These are phyloP conservation scores for Rhea pennata DNA, from an alignment of 2,113 vertebrate genomes.

Conservation along the genomic window DNA sequence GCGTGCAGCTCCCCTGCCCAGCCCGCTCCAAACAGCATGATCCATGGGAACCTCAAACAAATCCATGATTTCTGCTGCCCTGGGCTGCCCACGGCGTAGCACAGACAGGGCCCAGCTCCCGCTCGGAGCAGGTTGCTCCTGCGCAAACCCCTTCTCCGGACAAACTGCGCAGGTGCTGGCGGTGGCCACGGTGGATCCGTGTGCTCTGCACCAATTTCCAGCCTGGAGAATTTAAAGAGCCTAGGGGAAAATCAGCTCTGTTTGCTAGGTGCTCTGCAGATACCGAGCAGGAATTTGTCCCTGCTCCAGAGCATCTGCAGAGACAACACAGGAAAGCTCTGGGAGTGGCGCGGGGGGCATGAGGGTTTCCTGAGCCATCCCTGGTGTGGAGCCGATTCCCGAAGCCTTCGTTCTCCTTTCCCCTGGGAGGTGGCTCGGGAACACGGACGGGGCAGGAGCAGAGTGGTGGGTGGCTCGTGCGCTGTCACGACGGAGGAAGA, in stretches of 20 bases:
- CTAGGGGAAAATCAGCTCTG: neutral
- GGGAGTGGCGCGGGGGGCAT: too few relatives aligned
- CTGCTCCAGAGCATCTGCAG: too few relatives aligned
- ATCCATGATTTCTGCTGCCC: too few relatives aligned
- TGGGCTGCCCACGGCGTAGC: too few relatives aligned
- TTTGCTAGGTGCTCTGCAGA: neutral
- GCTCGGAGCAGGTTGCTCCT: neutral
- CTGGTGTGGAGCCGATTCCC: too few relatives aligned
- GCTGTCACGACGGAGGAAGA: too few relatives aligned
- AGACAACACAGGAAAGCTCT: neutral
- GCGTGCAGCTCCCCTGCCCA: neutral
- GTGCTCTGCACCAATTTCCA: neutral
- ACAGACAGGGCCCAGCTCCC: too few relatives aligned
- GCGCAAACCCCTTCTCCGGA: neutral
- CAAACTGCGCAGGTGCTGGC: neutral
- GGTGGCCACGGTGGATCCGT: neutral
- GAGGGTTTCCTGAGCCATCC: too few relatives aligned
- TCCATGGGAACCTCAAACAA: neutral
- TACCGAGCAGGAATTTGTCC: neutral
- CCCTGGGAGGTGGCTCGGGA: neutral
- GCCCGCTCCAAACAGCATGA: fast-evolving
- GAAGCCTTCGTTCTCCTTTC: neutral
- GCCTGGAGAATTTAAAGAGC: neutral
- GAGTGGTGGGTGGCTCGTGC: too few relatives aligned
- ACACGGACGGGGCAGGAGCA: too few relatives aligned